These are phyloP conservation scores for Megatriorchis doriae DNA, from an alignment of 2,113 vertebrate genomes.

Conservation along the genomic window DNA sequence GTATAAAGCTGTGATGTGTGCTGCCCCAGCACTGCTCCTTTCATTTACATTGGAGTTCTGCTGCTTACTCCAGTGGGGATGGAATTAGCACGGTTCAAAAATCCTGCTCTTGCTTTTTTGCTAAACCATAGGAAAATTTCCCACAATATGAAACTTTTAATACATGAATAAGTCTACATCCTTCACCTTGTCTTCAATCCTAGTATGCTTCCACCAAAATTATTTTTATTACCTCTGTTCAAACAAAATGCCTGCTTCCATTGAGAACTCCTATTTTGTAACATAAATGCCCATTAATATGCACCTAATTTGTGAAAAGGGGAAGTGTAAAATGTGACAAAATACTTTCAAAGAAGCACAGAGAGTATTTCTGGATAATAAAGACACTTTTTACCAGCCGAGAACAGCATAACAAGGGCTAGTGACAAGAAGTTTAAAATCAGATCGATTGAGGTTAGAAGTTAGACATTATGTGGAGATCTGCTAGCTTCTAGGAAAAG, in stretches of 20 bases:
- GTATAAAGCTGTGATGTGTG: background rate
- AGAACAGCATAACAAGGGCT: background rate
- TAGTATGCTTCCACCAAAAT: background rate
- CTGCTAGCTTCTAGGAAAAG: background rate
- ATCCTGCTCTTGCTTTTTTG: background rate
- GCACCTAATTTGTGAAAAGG: background rate
- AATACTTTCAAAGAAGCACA: background rate
- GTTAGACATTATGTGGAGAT: background rate
- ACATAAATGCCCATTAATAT: background rate
- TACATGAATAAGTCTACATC: background rate
- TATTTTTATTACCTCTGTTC: background rate
- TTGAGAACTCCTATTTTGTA: background rate
- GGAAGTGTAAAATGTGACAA: background rate
- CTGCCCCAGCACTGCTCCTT: background rate
- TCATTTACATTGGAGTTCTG: background rate
- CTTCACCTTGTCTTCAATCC: background rate
- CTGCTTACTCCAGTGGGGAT: background rate
- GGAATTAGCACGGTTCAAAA: background rate
- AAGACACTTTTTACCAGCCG: background rate
- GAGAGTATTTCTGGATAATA: background rate
- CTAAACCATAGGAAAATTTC: background rate
- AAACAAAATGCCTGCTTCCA: background rate
- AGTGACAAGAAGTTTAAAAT: background rate
- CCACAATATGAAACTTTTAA: background rate
- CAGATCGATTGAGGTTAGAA: background rate